Percentiles rank a stretch among this genome's conserved stretches.
Conservation (phyloP, 2,113 vertebrate genomes). For the Cygnus atratus region DNA sequence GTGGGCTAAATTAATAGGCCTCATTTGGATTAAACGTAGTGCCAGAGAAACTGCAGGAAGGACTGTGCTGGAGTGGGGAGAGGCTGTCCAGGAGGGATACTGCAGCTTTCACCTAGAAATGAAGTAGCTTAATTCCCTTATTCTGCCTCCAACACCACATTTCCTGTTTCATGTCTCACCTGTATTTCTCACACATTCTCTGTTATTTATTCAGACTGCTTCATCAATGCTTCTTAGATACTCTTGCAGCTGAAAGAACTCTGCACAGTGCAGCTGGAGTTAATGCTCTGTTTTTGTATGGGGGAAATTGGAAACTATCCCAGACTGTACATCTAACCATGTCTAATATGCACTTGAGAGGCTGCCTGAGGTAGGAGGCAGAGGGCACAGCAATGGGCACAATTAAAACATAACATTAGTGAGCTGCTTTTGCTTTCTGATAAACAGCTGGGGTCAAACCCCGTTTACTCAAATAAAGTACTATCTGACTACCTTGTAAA, state of each 20-base stretch:
- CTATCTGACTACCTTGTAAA: neutral
- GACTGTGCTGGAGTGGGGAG: neutral
- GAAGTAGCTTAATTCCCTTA: neutral
- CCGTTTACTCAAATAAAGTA: neutral
- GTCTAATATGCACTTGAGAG: neutral
- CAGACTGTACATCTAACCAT: neutral
- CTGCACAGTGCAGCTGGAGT: neutral
- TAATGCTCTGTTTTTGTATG: neutral
- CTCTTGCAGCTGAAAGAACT: neutral
- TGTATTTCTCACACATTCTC: neutral
- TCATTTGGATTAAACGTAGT: neutral
- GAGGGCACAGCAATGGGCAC: neutral
- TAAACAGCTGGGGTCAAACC: conserved; percentile 3
- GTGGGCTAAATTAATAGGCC: neutral
- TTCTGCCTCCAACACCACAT: neutral
- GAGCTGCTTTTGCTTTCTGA: neutral
- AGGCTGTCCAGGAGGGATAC: neutral
- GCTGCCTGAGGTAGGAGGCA: neutral
- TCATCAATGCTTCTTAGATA: neutral
- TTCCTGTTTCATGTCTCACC: neutral
- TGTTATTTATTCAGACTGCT: neutral
- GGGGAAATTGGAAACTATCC: conserved; percentile 6
- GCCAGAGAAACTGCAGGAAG: neutral
- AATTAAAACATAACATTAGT: neutral
- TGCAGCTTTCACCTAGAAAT: neutral